These are phyloP conservation scores for Nycticorax nycticorax DNA, from an alignment of 2,113 vertebrate species.

Conservation along the genomic window DNA sequence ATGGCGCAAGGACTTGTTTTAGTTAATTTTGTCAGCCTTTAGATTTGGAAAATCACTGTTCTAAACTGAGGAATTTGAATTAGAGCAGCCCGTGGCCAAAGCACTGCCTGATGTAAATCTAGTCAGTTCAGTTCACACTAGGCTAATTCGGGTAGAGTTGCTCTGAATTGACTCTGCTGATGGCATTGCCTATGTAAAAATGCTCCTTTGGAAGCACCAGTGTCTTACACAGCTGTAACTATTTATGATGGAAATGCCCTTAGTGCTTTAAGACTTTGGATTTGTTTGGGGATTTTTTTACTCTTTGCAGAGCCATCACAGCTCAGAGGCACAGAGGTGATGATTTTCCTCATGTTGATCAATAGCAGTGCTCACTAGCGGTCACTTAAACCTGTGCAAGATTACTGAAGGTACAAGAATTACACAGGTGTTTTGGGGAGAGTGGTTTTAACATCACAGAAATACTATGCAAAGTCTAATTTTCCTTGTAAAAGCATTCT, in stretches of 20 bases:
- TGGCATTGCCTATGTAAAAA: neutral
- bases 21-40: neutral
- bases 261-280: neutral
- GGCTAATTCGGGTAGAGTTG: neutral
- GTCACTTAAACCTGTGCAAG: slow-evolving; percentile 34
- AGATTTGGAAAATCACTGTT: neutral
- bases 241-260: neutral
- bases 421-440: neutral
- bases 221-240: neutral
- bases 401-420: slow-evolving; percentile 22
- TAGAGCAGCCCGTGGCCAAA: neutral
- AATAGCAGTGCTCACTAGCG: neutral
- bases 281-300: slow-evolving; percentile 32
- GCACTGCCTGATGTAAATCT: neutral
- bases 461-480: neutral
- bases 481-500: neutral
- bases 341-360: slow-evolving; percentile 20
- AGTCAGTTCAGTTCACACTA: neutral
- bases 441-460: neutral
- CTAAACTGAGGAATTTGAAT: neutral
- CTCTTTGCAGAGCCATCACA: slow-evolving; percentile 26
- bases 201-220: neutral
- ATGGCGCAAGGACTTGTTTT: neutral
- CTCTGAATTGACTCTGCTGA: neutral
- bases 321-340: neutral